These are phyloP conservation scores for Cyrtonyx montezumae DNA, from an alignment of 2,113 vertebrate genomes.

Conservation along the genomic window DNA sequence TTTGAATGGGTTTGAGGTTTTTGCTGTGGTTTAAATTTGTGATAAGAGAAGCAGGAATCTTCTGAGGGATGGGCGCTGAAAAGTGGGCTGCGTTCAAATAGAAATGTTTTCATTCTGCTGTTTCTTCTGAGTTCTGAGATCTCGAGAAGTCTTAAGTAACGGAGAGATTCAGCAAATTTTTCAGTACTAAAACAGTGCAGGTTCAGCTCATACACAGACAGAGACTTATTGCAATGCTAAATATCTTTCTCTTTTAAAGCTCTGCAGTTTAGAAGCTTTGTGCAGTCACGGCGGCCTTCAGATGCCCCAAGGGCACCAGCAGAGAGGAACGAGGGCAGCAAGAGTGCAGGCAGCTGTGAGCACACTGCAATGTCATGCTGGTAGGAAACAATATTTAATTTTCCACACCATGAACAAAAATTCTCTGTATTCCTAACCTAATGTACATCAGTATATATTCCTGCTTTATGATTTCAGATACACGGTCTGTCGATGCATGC, in stretches of 20 bases:
- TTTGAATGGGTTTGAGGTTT: constrained; percentile 15
- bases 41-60: neutral
- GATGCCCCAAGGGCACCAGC: neutral
- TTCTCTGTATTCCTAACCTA: fast-evolving
- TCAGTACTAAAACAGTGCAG: neutral
- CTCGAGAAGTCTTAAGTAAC: neutral
- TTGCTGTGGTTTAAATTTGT: constrained; percentile 20
- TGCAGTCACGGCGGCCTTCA: neutral
- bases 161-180: neutral
- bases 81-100: neutral
- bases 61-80: neutral
- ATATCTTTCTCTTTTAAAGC: neutral
- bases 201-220: neutral
- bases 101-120: neutral
- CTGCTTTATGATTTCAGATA: neutral
- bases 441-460: neutral
- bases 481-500: neutral
- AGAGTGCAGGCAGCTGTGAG: neutral
- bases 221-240: neutral
- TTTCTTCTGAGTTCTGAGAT: neutral
- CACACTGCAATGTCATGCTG: fast-evolving
- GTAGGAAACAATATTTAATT: neutral
- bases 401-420: neutral
- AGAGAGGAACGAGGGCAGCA: neutral
- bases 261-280: neutral